Conservation (phyloP, 1,140 invertebrate genomes). For the Drosophila kikkawai region DNA sequence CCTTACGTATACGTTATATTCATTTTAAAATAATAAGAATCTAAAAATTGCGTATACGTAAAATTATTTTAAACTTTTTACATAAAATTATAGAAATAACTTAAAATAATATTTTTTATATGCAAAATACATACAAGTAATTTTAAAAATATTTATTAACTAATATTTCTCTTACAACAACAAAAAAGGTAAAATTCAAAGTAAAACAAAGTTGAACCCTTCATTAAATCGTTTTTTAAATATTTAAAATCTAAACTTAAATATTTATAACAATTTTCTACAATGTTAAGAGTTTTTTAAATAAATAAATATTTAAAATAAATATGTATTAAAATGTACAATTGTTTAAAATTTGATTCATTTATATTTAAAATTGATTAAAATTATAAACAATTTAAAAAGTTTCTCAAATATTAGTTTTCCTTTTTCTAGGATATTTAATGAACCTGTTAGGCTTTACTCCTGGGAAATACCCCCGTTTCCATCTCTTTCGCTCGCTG, state of each 20-base stretch:
- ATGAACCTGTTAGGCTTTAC: too few species aligned
- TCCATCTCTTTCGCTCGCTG: conserved; percentile 24
- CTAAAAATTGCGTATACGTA: not conserved
- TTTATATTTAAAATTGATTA: not conserved
- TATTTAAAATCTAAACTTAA: not conserved
- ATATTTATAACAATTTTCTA: not conserved
- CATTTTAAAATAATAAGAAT: not conserved
- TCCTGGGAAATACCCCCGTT: not conserved
- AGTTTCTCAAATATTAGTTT: too few species aligned
- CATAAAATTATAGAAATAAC: too few species aligned
- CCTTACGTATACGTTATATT: too few species aligned
- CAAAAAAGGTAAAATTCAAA: too few species aligned
- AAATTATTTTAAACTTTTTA: not conserved
- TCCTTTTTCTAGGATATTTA: conserved; percentile 3
- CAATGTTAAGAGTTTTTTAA: accelerated
- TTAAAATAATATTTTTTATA: too few species aligned
- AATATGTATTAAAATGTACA: too few species aligned
- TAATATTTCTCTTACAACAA: too few species aligned
- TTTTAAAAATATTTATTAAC: too few species aligned
- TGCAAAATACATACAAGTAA: too few species aligned
- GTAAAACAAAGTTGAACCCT: not conserved
- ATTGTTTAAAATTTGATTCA: too few species aligned
- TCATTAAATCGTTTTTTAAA: not conserved
- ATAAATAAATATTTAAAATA: too few species aligned
- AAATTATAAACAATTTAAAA: not conserved